Conservation (phyloP, 2,113 vertebrate genomes). For the Proterorhinus semilunaris region DNA sequence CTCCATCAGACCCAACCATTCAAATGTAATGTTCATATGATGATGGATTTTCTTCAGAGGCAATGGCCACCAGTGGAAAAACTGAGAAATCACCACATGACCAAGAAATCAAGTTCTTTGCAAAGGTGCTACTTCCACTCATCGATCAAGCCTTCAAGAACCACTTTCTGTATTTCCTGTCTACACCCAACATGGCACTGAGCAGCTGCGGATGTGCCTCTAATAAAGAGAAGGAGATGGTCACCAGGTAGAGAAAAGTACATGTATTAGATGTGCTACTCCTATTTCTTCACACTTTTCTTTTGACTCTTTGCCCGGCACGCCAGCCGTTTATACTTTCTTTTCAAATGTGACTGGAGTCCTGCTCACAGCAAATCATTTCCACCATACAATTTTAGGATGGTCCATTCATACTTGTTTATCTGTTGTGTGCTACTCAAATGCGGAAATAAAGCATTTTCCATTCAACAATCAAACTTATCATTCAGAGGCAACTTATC, state of each 20-base stretch:
- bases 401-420: too few species aligned
- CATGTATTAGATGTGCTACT: not conserved
- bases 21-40: too few species aligned
- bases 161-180: slow-evolving; percentile 94
- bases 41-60: slow-evolving; percentile 78
- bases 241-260: slow-evolving; percentile 84
- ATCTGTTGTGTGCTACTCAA: too few species aligned
- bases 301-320: slow-evolving; percentile 8
- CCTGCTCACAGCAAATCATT: too few species aligned
- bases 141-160: slow-evolving; percentile 95
- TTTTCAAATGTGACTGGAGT: too few species aligned
- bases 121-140: slow-evolving; percentile 93
- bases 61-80: slow-evolving; percentile 93
- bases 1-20: not conserved
- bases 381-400: too few species aligned
- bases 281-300: slow-evolving; percentile 3
- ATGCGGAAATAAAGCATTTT: too few species aligned
- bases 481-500: too few species aligned
- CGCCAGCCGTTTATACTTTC: too few species aligned
- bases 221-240: slow-evolving; percentile 98
- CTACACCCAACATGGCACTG: slow-evolving; percentile 88
- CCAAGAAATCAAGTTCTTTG: slow-evolving; percentile 98
- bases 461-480: too few species aligned
- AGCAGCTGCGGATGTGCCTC: slow-evolving; percentile 95
- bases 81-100: slow-evolving; percentile 95